Evolutionary conservation across 2,888 invertebrate species (phyloP).

Genomic region (Idaea biselata): DNA sequence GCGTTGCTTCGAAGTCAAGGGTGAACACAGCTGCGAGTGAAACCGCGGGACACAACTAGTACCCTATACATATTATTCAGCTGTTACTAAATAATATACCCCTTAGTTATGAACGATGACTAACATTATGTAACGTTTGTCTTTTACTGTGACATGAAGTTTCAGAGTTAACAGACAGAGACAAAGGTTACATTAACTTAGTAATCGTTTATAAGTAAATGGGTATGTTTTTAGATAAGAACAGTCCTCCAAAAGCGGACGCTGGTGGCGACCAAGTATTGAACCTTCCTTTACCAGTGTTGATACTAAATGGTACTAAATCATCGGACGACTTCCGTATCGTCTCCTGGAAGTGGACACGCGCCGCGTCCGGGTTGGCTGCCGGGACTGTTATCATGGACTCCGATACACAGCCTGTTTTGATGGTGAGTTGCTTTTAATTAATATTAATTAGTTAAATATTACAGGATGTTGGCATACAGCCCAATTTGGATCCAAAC

Average conservation of each 20-base stretch:
- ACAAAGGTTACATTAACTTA: no score
- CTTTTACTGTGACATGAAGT: no score
- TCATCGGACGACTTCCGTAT: slow-evolving; percentile 94
- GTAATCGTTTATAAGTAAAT: no score
- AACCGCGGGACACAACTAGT: no score
- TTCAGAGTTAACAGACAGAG: no score
- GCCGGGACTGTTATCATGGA: slow-evolving; percentile 89
- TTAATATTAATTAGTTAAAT: background rate
- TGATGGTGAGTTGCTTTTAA: slow-evolving; percentile 63
- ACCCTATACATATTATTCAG: no score
- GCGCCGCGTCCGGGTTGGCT: slow-evolving; percentile 88
- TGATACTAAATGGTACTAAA: slow-evolving; percentile 90
- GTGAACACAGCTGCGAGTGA: no score
- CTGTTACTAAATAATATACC: background rate
- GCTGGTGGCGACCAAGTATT: slow-evolving; percentile 92
- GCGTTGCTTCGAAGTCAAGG: no score
- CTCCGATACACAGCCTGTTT: slow-evolving; percentile 88
- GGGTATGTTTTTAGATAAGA: slow-evolving; percentile 90
- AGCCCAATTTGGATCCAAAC: no score
- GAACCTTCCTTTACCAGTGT: slow-evolving; percentile 86
- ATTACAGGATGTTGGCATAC: no score
- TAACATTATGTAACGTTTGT: no score
- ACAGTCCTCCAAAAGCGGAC: slow-evolving; percentile 92
- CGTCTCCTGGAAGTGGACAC: slow-evolving; percentile 90
- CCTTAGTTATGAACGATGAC: no score